Base-by-base conservation (phyloP, 2,888 invertebrate species). In the Andricus quercusramuli region DNA sequence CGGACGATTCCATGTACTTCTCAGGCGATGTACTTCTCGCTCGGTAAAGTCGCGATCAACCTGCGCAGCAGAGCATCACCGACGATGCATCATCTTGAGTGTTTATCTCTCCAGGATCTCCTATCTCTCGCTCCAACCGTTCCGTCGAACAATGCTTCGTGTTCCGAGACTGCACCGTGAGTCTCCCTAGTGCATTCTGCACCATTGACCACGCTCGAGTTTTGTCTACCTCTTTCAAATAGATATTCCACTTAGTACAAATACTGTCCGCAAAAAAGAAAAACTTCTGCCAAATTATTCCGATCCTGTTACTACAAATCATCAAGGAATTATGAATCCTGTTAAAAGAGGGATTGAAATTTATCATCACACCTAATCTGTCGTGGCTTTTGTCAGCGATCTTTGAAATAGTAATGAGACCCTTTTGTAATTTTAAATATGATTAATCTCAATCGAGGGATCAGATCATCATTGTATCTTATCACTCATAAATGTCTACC, bases 21-120 rank as follows among this genome's bases (percentile, higher is more conserved):
- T 82, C 64, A 80, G 76, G 77, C 77, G 56, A 44, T 37, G 65
- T 66, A 51, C 78, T 70, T 70, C 51, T 70, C 70, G 70, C 51
- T 51, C 70, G 29, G 70, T 70, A 70, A 70, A 70, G 20, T 83
- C 67, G 83, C 88, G 88, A 88, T 89, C 87, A 84, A 86, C 84
- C 81, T 85, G 86, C 83, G 85, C 86, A 86, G 82, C 87, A 83
- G 84, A 85, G 84, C 88, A 87, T 89, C 85, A 86, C 86, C 82
- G 80, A 83, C 87, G 88, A 89, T 89, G 88, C 88, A 90, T 90
- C 90, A 89, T 89, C 88, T 88, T 79, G 83, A 81, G 80, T 80
- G 86, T 86, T 87, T 89, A 89, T 90, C 89, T 83, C 83, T 86
- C 84, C 81, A 83, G 85, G 82, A 88, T 89, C 89, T 86, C 81